Percentiles rank a stretch among this genome's conserved stretches.
These are phyloP conservation scores for Anastrepha obliqua DNA, from an alignment of 1,140 invertebrate genomes.

Conservation along the genomic window DNA sequence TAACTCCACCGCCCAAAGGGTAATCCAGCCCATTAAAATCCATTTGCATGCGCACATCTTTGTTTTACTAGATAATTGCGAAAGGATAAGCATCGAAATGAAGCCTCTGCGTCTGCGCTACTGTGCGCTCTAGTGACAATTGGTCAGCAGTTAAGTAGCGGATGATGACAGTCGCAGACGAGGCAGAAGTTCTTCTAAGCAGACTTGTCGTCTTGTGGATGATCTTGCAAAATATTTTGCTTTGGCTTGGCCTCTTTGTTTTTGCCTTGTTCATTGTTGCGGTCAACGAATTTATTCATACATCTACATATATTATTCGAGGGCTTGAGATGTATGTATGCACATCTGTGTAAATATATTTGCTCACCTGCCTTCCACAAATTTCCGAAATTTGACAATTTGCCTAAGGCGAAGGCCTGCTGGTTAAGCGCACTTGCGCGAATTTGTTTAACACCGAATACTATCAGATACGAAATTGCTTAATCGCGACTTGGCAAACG, in stretches of 20 bases:
- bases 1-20: constrained; percentile 55
- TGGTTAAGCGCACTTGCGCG: background rate
- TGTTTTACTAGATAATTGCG: constrained; percentile 59
- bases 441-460: background rate
- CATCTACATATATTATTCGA: background rate
- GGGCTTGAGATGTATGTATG: background rate
- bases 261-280: constrained; percentile 9
- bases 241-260: constrained; percentile 34
- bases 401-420: background rate
- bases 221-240: constrained; percentile 43
- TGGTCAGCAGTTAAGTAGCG: constrained; percentile 46
- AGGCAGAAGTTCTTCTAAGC: background rate
- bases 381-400: constrained; percentile 38
- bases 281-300: constrained; percentile 13
- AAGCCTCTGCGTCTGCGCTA: constrained; percentile 40
- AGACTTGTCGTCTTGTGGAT: constrained; percentile 31
- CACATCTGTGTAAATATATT: background rate
- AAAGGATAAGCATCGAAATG: constrained; percentile 57
- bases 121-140: constrained; percentile 3
- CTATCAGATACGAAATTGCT: background rate
- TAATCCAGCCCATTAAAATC: constrained; percentile 59
- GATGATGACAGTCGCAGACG: constrained; percentile 44
- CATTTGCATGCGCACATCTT: constrained; percentile 54
- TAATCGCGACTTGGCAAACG: background rate
- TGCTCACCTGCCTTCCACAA: constrained; percentile 33